Evolutionary conservation across 2,888 invertebrate species (phyloP).

Genomic region (Diarsia brunnea): DNA sequence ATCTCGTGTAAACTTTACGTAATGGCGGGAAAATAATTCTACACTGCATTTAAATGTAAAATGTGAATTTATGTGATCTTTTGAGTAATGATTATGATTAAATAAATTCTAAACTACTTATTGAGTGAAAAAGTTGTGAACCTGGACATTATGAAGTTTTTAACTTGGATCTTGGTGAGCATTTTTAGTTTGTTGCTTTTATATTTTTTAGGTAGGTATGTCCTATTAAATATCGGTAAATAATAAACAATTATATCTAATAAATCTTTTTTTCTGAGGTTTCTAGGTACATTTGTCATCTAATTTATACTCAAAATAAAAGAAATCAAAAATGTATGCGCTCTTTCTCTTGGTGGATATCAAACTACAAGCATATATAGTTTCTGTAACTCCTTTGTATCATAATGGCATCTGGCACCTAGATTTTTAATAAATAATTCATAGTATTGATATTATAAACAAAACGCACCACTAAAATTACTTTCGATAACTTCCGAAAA

Average conservation of each 20-base stretch:
- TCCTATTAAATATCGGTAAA: too few relatives aligned
- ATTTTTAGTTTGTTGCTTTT: neutral
- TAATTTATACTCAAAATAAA: neutral
- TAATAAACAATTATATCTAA: neutral
- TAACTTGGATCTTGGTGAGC: slow-evolving; percentile 77
- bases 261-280: neutral
- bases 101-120: slow-evolving; percentile 43
- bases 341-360: slow-evolving; percentile 23
- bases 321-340: slow-evolving; percentile 16
- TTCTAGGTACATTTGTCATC: neutral
- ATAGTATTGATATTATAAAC: neutral
- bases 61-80: slow-evolving; percentile 39
- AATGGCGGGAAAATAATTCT: slow-evolving; percentile 81
- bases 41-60: slow-evolving; percentile 27
- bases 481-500: neutral
- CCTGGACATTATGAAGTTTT: slow-evolving; percentile 76
- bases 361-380: neutral
- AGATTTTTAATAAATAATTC: neutral
- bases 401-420: too few relatives aligned
- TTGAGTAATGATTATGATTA: slow-evolving; percentile 61
- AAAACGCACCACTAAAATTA: neutral
- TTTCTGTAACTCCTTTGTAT: neutral
- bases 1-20: slow-evolving; percentile 84
- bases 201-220: too few relatives aligned
- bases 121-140: slow-evolving; percentile 67